Percentiles rank a stretch among this genome's conserved stretches.
Conservation (phyloP, 2,888 invertebrate species). For the Apocheima hispidaria region DNA sequence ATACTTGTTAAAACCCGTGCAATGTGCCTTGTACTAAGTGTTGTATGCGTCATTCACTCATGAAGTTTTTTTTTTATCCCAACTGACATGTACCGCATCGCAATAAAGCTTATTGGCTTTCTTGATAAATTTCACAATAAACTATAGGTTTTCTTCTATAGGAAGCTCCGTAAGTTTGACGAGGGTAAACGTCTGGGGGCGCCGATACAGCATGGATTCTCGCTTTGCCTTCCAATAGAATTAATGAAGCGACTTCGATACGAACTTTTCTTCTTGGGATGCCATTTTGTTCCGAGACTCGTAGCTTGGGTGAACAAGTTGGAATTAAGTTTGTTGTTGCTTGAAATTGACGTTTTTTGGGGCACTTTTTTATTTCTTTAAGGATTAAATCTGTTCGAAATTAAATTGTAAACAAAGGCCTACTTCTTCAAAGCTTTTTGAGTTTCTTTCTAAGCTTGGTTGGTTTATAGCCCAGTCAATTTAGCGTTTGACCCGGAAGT, state of each 20-base stretch:
- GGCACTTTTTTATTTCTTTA: conserved; percentile 8
- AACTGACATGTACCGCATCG: conserved; percentile 1
- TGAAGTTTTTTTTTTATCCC: not conserved
- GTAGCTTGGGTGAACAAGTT: conserved; percentile 34
- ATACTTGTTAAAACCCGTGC: too few species aligned
- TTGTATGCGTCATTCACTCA: too few species aligned
- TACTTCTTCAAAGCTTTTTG: not conserved
- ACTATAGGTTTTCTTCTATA: conserved; percentile 37
- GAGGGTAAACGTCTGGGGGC: conserved; percentile 52
- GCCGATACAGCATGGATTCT: conserved; percentile 41
- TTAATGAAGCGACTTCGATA: conserved; percentile 53
- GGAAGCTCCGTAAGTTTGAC: conserved; percentile 53
- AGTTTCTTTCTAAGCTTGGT: not conserved
- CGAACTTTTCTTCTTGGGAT: conserved; percentile 33
- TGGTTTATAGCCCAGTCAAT: too few species aligned
- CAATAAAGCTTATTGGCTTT: not conserved
- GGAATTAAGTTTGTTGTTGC: conserved; percentile 20
- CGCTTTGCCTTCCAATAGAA: conserved; percentile 48
- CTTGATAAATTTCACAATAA: conserved; percentile 13
- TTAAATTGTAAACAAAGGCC: not conserved
- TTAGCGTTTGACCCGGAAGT: too few species aligned
- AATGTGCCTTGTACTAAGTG: too few species aligned
- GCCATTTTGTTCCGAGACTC: conserved; percentile 32
- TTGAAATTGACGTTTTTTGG: conserved; percentile 15
- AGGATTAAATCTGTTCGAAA: not conserved